phyloP scores from a whole-genome alignment of 2,888 invertebrate species.

The Zhuqinia jingwanae region DNA sequence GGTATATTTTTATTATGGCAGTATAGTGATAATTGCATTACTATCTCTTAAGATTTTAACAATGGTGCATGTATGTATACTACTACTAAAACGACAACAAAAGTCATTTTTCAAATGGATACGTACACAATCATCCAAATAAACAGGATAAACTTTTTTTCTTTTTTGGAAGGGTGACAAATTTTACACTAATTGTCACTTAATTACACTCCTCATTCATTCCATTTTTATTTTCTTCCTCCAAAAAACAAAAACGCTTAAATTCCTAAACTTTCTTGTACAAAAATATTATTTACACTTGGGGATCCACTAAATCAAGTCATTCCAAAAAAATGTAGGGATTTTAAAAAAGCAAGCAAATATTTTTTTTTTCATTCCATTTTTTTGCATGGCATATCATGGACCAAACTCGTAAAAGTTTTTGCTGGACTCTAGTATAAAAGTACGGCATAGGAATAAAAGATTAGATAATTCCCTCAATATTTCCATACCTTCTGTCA shows the following conservation, averaged over 20 bases:
- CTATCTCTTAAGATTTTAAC: background rate
- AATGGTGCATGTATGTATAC: no score
- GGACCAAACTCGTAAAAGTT: no score
- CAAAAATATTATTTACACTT: background rate
- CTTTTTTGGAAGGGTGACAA: conserved; percentile 30
- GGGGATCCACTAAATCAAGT: background rate
- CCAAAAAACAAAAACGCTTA: conserved; percentile 2
- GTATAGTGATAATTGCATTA: background rate
- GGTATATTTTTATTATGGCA: background rate
- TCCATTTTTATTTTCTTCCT: conserved; percentile 39
- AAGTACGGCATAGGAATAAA: no score
- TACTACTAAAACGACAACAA: no score
- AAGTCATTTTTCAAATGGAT: conserved; percentile 52
- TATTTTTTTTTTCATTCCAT: background rate
- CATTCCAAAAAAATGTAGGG: background rate
- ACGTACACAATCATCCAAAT: background rate
- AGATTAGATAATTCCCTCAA: conserved; percentile 49
- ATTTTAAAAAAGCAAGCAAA: background rate
- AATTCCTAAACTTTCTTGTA: background rate
- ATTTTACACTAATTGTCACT: conserved; percentile 57
- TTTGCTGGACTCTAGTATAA: no score
- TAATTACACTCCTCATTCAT: conserved; percentile 39
- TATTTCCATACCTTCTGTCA: conserved; percentile 57
- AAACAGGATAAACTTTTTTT: background rate
- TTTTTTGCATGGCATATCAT: conserved; percentile 16